Base-by-base conservation (phyloP, 2,113 vertebrate species). In the Melanocharis versteri region DNA sequence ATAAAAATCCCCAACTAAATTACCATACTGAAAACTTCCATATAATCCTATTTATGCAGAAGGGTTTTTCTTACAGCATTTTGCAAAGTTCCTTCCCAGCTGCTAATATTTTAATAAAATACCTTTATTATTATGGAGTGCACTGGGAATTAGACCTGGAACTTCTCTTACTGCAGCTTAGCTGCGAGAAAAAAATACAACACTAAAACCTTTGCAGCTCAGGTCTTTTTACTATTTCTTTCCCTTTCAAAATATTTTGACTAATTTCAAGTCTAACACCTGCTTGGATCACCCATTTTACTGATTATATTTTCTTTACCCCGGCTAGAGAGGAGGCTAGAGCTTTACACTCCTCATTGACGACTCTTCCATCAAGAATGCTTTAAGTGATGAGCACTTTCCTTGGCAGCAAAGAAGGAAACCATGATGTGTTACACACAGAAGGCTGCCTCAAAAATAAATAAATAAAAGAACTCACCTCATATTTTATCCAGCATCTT, bases 71-170 rank as follows among this genome's bases (percentile, higher is more conserved):
- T 89, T 70, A 81, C 24, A 92, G 84, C 50, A 79, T 95, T 97
- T 97, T 94, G 86, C 91, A 87, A 94, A 82, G 31, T 91, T 95
- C 53, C 66, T 96, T 87, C 79, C 39, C 31, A 58, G 66, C 51
- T 80, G 76, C 94, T 96, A 96, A 95, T 97, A 96, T 94, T 97
- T 97, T 94, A 94, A 96, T 97, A 96, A 97, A 97, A 95, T 57
- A 92, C 62, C 56, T 96, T 92, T 96, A 83, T 87, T 95, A 93
- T 60, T 40, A 91, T 51, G 61, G 22, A 78, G 81, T 14, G 22
- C 2, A 6, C 17, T 77, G 58, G 60, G 72, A 96, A 92, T 91
- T 85, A 94, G 76, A 81, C 44, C 66, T 42, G 45, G 40, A 93
- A 71, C 24, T 87, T 64, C 70, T 96, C 42, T 93, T 77, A 51